Base-by-base conservation (phyloP, 2,888 invertebrate species). In the Lasius platythorax region DNA sequence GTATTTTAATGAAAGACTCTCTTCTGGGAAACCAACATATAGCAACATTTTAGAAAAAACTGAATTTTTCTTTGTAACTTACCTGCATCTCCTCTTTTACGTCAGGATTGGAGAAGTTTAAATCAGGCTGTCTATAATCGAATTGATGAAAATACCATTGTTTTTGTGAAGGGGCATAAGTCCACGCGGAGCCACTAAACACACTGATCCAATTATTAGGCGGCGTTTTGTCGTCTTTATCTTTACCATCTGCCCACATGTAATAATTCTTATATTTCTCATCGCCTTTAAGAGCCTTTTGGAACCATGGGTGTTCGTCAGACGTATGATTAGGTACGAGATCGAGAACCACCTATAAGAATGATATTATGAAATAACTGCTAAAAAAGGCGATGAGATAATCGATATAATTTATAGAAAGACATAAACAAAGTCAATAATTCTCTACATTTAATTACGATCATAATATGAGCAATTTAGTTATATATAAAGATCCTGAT, bases 291-390 rank as follows among this genome's bases (percentile, higher is more conserved):
- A 94, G 67, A 84, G 95, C 95, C 74, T 94, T 92, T 67, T 92
- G 81, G 90, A 96, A 96, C 96, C 96, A 97, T 11, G 93, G 92
- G 89, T 96, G 96, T 68, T 95, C 92, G 81, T 96, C 95, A 18
- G 95, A 95, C 0, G 95, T 93, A 83, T 95, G 95, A 86, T 96
- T 96, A 0, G 97, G 97, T 2, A 97, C 97, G 91, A 97, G 96
- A 93, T 97, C 97, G 63, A 97, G 93, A 0, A 97, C 95, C 0
- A 97, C 96, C 92, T 96, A 95, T 30, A 61, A 61, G 5, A 40
- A 72, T 72, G 1, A 3, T n/a, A 68, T 50, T 40, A 58, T 58
- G 5, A 28, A 61, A 3, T 61, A 28, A 18, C 8, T 18, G 2
- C 8, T 3, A n/a, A 30, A 18, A 63, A 18, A 28, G 11, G 6